Base-by-base conservation (phyloP, 2,888 invertebrate genomes). In the Trissolcus japonicus region DNA sequence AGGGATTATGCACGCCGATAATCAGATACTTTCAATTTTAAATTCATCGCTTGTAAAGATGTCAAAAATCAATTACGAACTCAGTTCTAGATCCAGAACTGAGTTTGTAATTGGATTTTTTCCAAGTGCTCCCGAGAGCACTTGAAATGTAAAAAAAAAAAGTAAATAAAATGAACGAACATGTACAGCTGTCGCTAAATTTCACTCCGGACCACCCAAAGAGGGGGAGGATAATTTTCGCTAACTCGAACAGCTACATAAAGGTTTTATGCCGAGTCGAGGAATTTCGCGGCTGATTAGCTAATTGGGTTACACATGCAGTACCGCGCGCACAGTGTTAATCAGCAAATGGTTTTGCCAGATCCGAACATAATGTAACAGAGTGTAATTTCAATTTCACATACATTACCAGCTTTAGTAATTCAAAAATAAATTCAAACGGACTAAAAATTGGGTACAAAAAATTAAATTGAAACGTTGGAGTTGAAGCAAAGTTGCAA, bases 61-160 rank as follows among this genome's bases (percentile, higher is more conserved):
- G 74, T 67, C 67, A 61, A 67, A 74, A 67, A 48, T 66, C 62
- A 62, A 68, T 67, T 74, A 61, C 35, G 3, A 9, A 7, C 56
- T 25, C 43, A 59, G 41, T 9, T 16, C 19, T 43, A 16, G 35
- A 25, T 21, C 35, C 35, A 41, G 17, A 16, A 7, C 54, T 57
- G 41, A 21, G 55, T 6, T 6, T 1, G 29, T 66, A 74, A 74
- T 67, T 62, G 62, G 56, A 40, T 67, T 74, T 67, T 61, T 25
- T 25, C 6, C 25, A 6, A 25, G 25, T 25, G 25, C 25, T 25
- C 25, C 0, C 4, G 25, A 25, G 25, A 25, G 25, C 4, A 4
- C 25, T 6, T 6, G 25, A 25, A n/a, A n/a, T n/a, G n/a, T n/a
- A n/a, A n/a, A n/a, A n/a, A n/a, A n/a, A 25, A 6, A 25, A 25